Conservation (phyloP, 2,888 invertebrate species). For the Griposia aprilina region DNA sequence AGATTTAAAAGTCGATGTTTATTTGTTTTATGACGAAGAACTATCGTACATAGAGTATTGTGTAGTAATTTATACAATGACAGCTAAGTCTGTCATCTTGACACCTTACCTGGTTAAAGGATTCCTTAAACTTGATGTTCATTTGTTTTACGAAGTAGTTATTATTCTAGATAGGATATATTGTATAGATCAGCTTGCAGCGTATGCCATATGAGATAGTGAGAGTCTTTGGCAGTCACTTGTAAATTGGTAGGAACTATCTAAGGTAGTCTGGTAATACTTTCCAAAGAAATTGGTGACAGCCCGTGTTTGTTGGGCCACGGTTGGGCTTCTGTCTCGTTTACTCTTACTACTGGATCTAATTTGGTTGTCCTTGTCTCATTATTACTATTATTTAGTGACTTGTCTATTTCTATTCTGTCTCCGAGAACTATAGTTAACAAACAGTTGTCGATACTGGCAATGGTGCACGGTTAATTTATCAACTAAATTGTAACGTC, state of each 20-base stretch:
- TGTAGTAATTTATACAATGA: no score
- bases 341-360: background rate
- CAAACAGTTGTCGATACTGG: background rate
- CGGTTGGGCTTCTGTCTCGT: background rate
- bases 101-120: background rate
- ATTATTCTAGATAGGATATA: background rate
- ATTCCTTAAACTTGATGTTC: background rate
- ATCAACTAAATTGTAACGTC: background rate
- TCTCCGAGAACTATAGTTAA: background rate
- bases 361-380: background rate
- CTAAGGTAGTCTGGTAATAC: background rate
- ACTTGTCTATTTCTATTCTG: background rate
- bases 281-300: background rate
- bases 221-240: background rate
- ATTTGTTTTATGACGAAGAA: background rate
- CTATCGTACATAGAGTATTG: background rate
- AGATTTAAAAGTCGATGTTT: background rate
- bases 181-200: background rate
- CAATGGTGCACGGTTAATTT: background rate
- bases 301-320: background rate
- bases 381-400: background rate
- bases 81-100: background rate
- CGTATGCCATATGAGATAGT: background rate
- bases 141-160: background rate
- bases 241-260: background rate